Base-by-base conservation (phyloP, 2,113 vertebrate genomes). In the Conger conger region DNA sequence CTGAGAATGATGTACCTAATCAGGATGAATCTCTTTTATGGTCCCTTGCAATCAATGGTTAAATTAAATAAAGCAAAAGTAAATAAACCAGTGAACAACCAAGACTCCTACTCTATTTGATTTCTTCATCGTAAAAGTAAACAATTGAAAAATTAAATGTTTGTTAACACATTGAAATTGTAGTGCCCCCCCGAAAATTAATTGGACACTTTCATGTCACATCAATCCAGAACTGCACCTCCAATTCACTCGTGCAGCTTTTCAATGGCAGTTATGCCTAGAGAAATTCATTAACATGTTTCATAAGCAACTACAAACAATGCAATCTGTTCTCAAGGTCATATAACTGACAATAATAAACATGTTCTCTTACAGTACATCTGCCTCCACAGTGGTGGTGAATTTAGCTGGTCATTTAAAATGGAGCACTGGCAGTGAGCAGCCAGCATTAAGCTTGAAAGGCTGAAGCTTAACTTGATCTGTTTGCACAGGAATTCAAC, bases 271-370 rank as follows among this genome's bases (percentile, higher is more conserved):
- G 78, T 79, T 57, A 54, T 36, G 16, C 54, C 33, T n/a, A 73
- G 23, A 83, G 9, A 80, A 57, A 23, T n/a, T 76, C 79, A 81
- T 73, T 81, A 81, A 57, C 54, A 60, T 54, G 81, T 15, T 73
- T 83, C 86, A 83, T 30, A 86, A 38, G 27, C 79, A 82, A n/a
- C 53, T 63, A 42, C 30, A 54, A 50, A 17, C 73, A 77, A 54
- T 68, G 36, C 27, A 33, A 36, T 84, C 13, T 83, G 35, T 57
- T 15, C 20, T 15, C 76, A 35, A 7, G n/a, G 50, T 42, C 50
- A 36, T 23, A 7, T 77, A 60, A 86, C 60, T 35, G 79, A 86
- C 73, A 6, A 60, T n/a, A 57, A 37, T 18, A 5, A 53, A 53
- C 45, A 53, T 53, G 15, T 15, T 53, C 5, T 53, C 15, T 79